Base-by-base conservation (phyloP, 2,888 invertebrate species). In the Linyphia triangularis region DNA sequence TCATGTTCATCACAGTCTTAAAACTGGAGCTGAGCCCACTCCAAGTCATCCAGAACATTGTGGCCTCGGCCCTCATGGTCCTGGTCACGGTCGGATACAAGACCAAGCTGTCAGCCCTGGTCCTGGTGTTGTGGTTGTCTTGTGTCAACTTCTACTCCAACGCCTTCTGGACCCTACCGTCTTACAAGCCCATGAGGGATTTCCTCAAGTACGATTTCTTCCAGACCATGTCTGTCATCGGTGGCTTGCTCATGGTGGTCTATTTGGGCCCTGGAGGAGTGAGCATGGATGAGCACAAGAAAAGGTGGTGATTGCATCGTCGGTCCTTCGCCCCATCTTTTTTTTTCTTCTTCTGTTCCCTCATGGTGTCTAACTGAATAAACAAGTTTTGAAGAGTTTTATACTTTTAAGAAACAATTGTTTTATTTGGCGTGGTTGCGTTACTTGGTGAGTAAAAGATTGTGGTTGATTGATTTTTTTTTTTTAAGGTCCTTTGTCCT, bases 151-250 rank as follows among this genome's bases (percentile, higher is more conserved):
- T 99, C 91, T 99, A 98, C 93, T 97, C 99, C 93, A 99, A 99
- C 93, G 97, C 98, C 90, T 99, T 98, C 97, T 99, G 99, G 99
- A 95, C 95, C 92, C 96, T 99, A 92, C 98, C 99, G 3, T 95
- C 96, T 7, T 97, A 98, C 93, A 98, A 98, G 92, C 98, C 99
- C 81, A 96, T 99, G 91, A 95, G 99, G 93, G 99, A 99, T 94
- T 99, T 99, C 94, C 96, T 99, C 91, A 99, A 99, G 95, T 99
- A 99, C 93, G 99, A 99, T 94, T 99, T 99, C 95, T 96, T 96
- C 89, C 95, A 99, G 97, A 99, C 99, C 61, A 94, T 99, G 92
- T 99, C 99, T 63, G 99, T 99, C 90, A 96, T 99, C 92, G 99
- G 99, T 90, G 99, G 99, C 77, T 95, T 99, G 28, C 94, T 99